phyloP scores from a whole-genome alignment of 2,113 vertebrate species.

The Girardinichthys multiradiatus region DNA sequence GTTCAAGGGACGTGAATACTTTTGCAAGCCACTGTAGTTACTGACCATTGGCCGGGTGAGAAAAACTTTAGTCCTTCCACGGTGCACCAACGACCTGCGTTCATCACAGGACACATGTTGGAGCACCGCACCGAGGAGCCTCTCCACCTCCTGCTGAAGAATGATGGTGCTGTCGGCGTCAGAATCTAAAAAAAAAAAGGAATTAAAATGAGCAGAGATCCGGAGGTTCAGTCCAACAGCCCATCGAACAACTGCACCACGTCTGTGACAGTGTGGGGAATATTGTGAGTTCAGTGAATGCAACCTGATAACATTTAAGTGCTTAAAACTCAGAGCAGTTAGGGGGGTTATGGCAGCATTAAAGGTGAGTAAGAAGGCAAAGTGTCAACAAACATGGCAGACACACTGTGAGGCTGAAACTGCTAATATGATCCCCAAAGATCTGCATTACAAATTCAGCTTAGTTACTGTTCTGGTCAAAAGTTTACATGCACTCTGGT shows the following conservation, averaged over 20 bases:
- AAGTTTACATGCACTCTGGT: too few species aligned
- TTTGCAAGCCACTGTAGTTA: neutral
- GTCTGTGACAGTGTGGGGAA: neutral
- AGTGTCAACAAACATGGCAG: too few species aligned
- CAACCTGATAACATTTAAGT: neutral
- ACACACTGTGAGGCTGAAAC: too few species aligned
- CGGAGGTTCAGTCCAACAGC: neutral
- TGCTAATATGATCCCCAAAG: too few species aligned
- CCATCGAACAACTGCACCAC: too few species aligned
- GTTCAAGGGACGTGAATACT: neutral
- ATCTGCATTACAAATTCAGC: too few species aligned
- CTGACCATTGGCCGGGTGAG: conserved; percentile 87
- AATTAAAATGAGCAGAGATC: neutral
- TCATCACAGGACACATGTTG: conserved; percentile 34
- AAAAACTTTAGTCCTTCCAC: conserved; percentile 93
- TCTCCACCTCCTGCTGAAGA: conserved; percentile 60
- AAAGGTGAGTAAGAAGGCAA: too few species aligned
- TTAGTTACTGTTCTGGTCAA: too few species aligned
- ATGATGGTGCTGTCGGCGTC: neutral
- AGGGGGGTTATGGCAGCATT: too few species aligned
- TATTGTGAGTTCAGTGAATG: neutral
- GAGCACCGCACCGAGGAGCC: conserved; percentile 77
- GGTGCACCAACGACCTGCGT: conserved; percentile 75
- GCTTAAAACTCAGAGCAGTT: too few species aligned
- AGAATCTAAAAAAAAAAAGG: conserved; percentile 61